These are phyloP conservation scores for Chroicocephalus ridibundus DNA, from an alignment of 2,113 vertebrate genomes.

Conservation along the genomic window DNA sequence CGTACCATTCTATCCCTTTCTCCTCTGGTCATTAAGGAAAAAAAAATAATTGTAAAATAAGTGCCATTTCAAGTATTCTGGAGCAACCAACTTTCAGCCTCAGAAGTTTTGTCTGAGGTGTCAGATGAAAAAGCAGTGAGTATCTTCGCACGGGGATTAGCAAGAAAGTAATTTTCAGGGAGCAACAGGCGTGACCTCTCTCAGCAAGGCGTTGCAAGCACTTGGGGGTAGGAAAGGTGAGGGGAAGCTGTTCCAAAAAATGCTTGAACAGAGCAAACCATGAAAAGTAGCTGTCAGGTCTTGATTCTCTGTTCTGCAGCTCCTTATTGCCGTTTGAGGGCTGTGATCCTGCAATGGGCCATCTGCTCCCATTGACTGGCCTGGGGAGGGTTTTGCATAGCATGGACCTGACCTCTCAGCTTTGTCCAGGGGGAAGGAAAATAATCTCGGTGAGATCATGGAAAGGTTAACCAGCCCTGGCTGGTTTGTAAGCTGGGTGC, in stretches of 20 bases:
- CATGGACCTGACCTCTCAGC: background rate
- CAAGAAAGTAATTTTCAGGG: background rate
- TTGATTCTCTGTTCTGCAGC: background rate
- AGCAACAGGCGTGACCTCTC: background rate
- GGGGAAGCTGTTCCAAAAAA: background rate
- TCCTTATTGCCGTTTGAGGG: background rate
- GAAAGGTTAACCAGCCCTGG: background rate
- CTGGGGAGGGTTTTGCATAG: background rate
- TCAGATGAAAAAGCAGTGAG: background rate
- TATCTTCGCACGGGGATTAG: background rate
- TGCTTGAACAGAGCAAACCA: background rate
- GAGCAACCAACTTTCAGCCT: background rate
- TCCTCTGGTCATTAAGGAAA: background rate
- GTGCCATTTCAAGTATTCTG: conserved; percentile 6
- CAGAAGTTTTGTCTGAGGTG: background rate
- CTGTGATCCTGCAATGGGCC: background rate
- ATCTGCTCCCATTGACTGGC: background rate
- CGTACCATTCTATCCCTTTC: background rate
- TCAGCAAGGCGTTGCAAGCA: conserved; percentile 2
- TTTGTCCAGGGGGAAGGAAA: background rate
- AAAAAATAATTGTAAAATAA: background rate
- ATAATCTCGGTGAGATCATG: background rate
- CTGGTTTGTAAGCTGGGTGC: background rate
- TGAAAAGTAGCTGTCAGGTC: background rate
- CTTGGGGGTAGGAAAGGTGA: background rate